phyloP scores from a whole-genome alignment of 2,888 invertebrate genomes.

The Drosophila meridiana region DNA sequence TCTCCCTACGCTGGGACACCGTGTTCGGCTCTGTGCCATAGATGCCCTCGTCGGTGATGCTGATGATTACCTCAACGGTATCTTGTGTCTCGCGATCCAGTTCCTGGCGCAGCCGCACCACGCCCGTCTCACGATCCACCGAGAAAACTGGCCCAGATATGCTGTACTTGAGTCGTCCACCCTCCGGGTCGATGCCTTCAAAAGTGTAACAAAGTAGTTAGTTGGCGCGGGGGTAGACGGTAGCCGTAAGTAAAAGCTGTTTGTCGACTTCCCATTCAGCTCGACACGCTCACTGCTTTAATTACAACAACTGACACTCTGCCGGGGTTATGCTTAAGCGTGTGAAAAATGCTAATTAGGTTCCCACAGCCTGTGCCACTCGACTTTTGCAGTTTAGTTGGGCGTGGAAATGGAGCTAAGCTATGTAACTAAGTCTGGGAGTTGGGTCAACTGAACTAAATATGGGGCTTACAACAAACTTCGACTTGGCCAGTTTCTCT shows the following conservation, averaged over 20 bases:
- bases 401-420: slow-evolving; percentile 63
- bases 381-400: slow-evolving; percentile 54
- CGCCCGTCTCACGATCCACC: slow-evolving; percentile 91
- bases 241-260: slow-evolving; percentile 47
- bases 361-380: slow-evolving; percentile 80
- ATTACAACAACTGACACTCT: slow-evolving; percentile 62
- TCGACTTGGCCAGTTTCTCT: slow-evolving; percentile 55
- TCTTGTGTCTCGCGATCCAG: slow-evolving; percentile 90
- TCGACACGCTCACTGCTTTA: slow-evolving; percentile 76
- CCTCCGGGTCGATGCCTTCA: slow-evolving; percentile 90
- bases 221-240: background rate
- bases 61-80: slow-evolving; percentile 91
- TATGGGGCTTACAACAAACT: slow-evolving; percentile 14
- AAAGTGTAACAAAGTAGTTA: slow-evolving; percentile 55
- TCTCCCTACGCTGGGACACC: slow-evolving; percentile 90
- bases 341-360: slow-evolving; percentile 82
- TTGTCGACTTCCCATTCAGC: slow-evolving; percentile 54
- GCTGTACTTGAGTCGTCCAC: slow-evolving; percentile 90
- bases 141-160: slow-evolving; percentile 93
- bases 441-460: slow-evolving; percentile 45
- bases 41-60: slow-evolving; percentile 91
- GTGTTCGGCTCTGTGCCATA: slow-evolving; percentile 91
- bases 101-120: slow-evolving; percentile 89
- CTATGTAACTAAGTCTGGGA: slow-evolving; percentile 38
- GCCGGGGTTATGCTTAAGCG: slow-evolving; percentile 62